Conservation (phyloP, 2,797 vertebrate genomes). For the Cichlasoma orientale region DNA sequence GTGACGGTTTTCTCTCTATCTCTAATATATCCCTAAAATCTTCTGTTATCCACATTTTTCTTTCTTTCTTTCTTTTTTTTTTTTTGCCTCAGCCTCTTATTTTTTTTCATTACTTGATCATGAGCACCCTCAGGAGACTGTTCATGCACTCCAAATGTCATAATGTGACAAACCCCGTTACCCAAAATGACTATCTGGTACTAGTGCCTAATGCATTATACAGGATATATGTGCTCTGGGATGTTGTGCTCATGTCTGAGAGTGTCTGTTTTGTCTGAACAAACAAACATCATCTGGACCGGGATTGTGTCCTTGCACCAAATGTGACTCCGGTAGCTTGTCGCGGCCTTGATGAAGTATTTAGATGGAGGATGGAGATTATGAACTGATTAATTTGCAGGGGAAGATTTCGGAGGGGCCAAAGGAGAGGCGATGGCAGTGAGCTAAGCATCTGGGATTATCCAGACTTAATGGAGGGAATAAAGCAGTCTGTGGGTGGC, state of each 20-base stretch:
- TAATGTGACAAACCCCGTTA: slow-evolving; percentile 38
- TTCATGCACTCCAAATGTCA: slow-evolving; percentile 60
- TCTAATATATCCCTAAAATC: slow-evolving; percentile 1
- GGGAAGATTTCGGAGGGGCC: slow-evolving; percentile 58
- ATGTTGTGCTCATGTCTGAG: slow-evolving; percentile 21
- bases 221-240: slow-evolving; percentile 14
- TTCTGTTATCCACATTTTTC: neutral
- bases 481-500: slow-evolving; percentile 63
- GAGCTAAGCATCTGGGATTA: slow-evolving; percentile 75
- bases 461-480: slow-evolving; percentile 72
- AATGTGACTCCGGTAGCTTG: slow-evolving; percentile 4
- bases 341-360: slow-evolving; percentile 18
- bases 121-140: slow-evolving; percentile 36
- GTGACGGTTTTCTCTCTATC: slow-evolving; percentile 24
- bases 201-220: slow-evolving; percentile 39
- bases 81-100: slow-evolving; percentile 13
- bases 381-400: slow-evolving; percentile 72
- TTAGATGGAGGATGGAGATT: slow-evolving; percentile 57
- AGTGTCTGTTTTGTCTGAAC: slow-evolving; percentile 25
- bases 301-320: slow-evolving; percentile 3
- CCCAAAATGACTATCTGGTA: slow-evolving; percentile 38
- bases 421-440: slow-evolving; percentile 61
- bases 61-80: neutral
- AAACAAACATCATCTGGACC: slow-evolving; percentile 41
- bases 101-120: slow-evolving; percentile 31